Evolutionary conservation across 2,888 invertebrate genomes (phyloP), one percentile per base, ranked within the genome.

Genomic region (Stenichneumon culpator): DNA sequence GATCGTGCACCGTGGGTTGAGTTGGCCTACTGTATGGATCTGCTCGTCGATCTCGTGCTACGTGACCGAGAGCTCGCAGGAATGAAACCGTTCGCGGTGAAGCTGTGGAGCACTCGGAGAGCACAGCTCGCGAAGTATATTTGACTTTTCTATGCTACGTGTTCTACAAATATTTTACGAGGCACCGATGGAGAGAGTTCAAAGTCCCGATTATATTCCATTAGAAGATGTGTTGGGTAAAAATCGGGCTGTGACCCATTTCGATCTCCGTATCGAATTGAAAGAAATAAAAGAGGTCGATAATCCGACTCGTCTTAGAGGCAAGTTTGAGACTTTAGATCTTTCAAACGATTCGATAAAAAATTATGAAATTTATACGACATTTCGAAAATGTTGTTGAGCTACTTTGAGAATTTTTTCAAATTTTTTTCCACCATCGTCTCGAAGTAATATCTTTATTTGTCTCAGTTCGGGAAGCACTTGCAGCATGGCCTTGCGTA

Each of bases 1-100:
- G 77, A 32, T 25, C 67, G 77, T 67, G 67, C 75, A 77, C 65
- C 39, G 52, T 60, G 14, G 28, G 60, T 36, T 47, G 74, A 44
- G 74, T 28, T 74, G 75, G 75, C 75, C 75, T 77, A 77, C 75
- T 77, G 75, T 77, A 22, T 50, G 75, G 67, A 77, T 77, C 75
- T 77, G 50, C 75, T 54, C 75, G 75, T 77, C 65, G 75, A 77
- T 77, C 75, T 77, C 67, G 67, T 36, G 67, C 36, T 67, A 77
- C 75, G 75, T 77, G 75, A 75, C 74, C 75, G 67, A 16, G 50
- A 52, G 52, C 65, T 65, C 44, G 16, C 22, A 16, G 39, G 52
- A 67, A 67, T 67, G 47, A 77, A 50, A 67, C 3, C 52, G 25
- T 19, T 36, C 9, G 50, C n/a, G 16, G 50, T n/a, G n/a, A 54